A percentile compares a stretch with the other conserved stretches of the same genome.
These are phyloP conservation scores for Hypocryptadius cinnamomeus DNA, from an alignment of 2,113 vertebrate species.

Conservation along the genomic window DNA sequence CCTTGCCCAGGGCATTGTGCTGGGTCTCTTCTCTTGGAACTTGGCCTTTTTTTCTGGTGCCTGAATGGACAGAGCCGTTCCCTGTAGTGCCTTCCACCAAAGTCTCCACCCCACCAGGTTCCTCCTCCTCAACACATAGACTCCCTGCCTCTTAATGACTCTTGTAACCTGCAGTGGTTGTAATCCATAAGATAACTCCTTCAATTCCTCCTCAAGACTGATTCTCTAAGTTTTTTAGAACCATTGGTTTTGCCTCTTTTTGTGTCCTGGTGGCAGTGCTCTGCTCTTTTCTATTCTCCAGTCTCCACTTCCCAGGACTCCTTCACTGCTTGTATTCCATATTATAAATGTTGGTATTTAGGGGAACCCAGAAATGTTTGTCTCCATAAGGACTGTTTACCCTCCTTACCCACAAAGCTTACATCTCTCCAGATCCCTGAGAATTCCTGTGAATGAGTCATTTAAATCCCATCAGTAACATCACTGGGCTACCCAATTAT, in stretches of 20 bases:
- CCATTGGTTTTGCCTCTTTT: neutral
- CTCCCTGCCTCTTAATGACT: neutral
- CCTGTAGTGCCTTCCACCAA: neutral
- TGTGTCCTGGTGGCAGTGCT: neutral
- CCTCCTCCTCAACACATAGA: neutral
- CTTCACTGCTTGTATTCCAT: neutral
- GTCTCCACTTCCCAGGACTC: neutral
- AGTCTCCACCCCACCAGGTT: neutral
- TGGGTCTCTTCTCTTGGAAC: neutral
- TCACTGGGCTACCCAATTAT: neutral
- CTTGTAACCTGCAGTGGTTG: neutral
- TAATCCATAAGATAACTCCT: neutral
- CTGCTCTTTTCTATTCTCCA: neutral
- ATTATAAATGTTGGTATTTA: neutral
- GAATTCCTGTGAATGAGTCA: neutral
- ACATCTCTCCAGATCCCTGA: neutral
- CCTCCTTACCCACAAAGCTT: neutral
- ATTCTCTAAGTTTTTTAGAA: neutral
- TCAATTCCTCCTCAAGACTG: neutral
- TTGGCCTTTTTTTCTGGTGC: neutral
- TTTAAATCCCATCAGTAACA: neutral
- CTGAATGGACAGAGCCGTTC: neutral
- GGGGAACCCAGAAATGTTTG: neutral
- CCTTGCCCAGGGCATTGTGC: neutral
- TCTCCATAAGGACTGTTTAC: neutral